These are phyloP conservation scores for Aphelenchoides avenae DNA, from an alignment of 1,140 invertebrate species.

Conservation along the genomic window DNA sequence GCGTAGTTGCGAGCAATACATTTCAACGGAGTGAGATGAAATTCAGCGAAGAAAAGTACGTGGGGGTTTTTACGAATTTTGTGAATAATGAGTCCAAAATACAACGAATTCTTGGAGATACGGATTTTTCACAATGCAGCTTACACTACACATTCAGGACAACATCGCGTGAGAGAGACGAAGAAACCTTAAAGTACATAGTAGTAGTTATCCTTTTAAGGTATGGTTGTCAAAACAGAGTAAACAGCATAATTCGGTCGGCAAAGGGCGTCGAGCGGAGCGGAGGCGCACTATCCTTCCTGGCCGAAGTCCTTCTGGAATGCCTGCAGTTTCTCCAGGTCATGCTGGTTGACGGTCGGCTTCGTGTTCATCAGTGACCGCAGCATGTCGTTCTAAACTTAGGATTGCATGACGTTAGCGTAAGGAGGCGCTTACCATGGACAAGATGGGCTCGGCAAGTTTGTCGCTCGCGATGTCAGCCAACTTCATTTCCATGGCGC, in stretches of 20 bases:
- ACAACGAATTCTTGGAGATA: neutral
- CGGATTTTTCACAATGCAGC: conserved; percentile 2
- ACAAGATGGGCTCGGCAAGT: conserved; percentile 88
- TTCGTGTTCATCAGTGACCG: conserved; percentile 85
- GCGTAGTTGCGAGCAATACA: too few species aligned
- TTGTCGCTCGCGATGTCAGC: conserved; percentile 90
- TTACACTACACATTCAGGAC: neutral
- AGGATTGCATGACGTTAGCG: neutral
- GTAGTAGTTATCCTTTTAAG: neutral
- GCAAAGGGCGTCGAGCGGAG: neutral
- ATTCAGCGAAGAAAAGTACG: conserved; percentile 27
- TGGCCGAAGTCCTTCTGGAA: conserved; percentile 98
- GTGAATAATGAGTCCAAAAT: conserved; percentile 4
- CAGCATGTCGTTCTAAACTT: conserved; percentile 82
- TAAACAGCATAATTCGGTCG: neutral
- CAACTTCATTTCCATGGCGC: conserved; percentile 94
- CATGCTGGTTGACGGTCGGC: conserved; percentile 93
- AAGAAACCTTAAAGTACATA: too few species aligned
- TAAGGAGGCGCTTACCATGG: conserved; percentile 69
- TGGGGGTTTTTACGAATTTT: conserved; percentile 7
- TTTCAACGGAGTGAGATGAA: too few species aligned
- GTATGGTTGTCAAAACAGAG: neutral
- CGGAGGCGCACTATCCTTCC: conserved; percentile 69
- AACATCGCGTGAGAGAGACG: too few species aligned
- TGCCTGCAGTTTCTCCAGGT: conserved; percentile 86